Base-by-base conservation (phyloP, 2,113 vertebrate species). In the Bujurquina vittata region DNA sequence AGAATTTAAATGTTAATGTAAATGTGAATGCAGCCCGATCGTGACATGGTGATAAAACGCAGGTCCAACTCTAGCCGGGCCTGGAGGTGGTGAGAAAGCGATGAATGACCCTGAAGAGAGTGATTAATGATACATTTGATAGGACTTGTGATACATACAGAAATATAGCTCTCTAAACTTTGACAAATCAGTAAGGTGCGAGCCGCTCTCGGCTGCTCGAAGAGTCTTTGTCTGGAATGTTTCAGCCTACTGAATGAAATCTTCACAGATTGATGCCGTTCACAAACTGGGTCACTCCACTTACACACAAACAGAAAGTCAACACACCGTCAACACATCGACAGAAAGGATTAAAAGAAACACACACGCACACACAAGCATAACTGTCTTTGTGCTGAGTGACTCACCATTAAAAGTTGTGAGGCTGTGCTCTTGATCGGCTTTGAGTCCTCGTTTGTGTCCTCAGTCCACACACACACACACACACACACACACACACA, bases 351-450 rank as follows among this genome's bases (percentile, higher is more conserved):
- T 56, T 35, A 57, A 77, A 35, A 85, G 22, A 65, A 65, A 75
- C 75, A 46, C 83, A 55, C 77, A 87, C 78, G 84, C 35, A 84
- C 79, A 79, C 62, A 84, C 9, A 37, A 8, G 83, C 77, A 79
- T 77, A 86, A 84, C 84, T 72, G 87, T 75, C 82, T 89, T 91
- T 94, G 92, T 94, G 93, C 92, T 75, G 87, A 92, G 93, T 94
- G 90, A 94, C 91, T 94, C 91, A 91, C 85, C 86, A 73, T 85
- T 86, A 84, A 87, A 85, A 85, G 85, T 83, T 93, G 87, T 90
- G 88, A 91, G 79, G 84, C 87, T 93, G 89, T 94, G 94, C 92
- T 95, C 88, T 92, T 86, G 86, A 89, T 94, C 90, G 90, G 91
- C 89, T 93, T 91, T 87, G 87, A 84, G 86, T 87, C 91, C 86